Percentiles rank a stretch among this genome's conserved stretches.
These are phyloP conservation scores for Oryzias sinensis DNA, from an alignment of 2,797 vertebrate species.

Conservation along the genomic window DNA sequence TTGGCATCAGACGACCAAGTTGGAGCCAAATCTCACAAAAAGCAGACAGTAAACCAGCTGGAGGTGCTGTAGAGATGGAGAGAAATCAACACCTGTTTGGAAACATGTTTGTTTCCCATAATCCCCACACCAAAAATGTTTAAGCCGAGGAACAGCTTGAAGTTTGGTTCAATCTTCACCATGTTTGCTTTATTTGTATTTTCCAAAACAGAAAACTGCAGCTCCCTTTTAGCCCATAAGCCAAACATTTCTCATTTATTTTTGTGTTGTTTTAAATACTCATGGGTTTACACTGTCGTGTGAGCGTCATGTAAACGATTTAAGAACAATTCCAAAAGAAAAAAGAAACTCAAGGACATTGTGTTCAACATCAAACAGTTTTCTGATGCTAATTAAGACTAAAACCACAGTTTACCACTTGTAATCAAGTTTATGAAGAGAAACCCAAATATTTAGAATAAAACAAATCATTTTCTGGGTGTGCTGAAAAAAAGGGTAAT, in stretches of 20 bases:
- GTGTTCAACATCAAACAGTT: conserved; percentile 15
- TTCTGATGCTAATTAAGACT: conserved; percentile 8
- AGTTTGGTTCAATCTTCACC: too few relatives aligned
- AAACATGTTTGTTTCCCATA: conserved; percentile 15
- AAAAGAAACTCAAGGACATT: not conserved
- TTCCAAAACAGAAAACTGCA: not conserved
- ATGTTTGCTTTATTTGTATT: too few relatives aligned
- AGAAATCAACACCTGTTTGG: conserved; percentile 47
- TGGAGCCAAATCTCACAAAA: conserved; percentile 30
- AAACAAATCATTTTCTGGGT: not conserved
- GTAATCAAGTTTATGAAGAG: too few relatives aligned
- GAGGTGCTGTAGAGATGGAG: conserved; percentile 13
- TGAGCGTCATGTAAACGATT: not conserved
- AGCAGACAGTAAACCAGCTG: conserved; percentile 28
- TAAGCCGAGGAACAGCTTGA: too few relatives aligned
- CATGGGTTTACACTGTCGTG: not conserved
- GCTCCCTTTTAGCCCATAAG: not conserved
- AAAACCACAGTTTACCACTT: not conserved
- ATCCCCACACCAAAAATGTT: not conserved
- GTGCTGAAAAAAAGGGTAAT: not conserved
- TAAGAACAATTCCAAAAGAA: not conserved
- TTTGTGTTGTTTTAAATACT: not conserved
- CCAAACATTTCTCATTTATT: not conserved
- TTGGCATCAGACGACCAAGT: conserved; percentile 33
- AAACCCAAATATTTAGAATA: too few relatives aligned